A percentile compares a stretch with the other conserved stretches of the same genome.
Evolutionary conservation across 2,888 invertebrate species (phyloP).

Genomic region (Tipula unca): DNA sequence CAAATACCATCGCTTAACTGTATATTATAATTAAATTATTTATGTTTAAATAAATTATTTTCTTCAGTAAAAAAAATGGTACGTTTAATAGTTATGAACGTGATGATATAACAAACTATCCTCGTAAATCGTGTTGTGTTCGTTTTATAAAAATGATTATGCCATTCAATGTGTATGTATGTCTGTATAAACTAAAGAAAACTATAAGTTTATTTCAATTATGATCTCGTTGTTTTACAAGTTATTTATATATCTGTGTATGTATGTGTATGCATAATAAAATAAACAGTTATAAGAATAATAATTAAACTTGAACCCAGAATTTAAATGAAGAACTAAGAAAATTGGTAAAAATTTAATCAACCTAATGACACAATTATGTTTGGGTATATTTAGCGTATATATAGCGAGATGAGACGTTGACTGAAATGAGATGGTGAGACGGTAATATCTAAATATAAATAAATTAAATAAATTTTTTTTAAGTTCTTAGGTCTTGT

Average conservation of each 20-base stretch:
- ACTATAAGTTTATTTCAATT: no score
- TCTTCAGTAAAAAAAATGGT: no score
- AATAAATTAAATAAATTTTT: neutral
- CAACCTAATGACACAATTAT: neutral
- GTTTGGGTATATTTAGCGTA: neutral
- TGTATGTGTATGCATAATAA: neutral
- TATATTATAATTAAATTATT: neutral
- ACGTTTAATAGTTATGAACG: neutral
- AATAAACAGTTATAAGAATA: neutral
- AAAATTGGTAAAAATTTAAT: neutral
- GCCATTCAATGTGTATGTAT: no score
- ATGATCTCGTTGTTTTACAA: no score
- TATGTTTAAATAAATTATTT: neutral
- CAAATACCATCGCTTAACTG: no score
- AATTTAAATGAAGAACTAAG: neutral
- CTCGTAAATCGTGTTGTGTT: no score
- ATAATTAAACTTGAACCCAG: neutral
- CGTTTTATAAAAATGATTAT: no score
- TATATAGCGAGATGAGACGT: neutral
- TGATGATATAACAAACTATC: neutral
- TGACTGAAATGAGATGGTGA: no score
- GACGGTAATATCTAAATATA: no score
- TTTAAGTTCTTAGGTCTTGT: neutral
- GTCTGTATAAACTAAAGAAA: no score
- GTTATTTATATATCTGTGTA: no score